Conservation (phyloP, 2,888 invertebrate genomes). For the Megastigmus dorsalis region DNA sequence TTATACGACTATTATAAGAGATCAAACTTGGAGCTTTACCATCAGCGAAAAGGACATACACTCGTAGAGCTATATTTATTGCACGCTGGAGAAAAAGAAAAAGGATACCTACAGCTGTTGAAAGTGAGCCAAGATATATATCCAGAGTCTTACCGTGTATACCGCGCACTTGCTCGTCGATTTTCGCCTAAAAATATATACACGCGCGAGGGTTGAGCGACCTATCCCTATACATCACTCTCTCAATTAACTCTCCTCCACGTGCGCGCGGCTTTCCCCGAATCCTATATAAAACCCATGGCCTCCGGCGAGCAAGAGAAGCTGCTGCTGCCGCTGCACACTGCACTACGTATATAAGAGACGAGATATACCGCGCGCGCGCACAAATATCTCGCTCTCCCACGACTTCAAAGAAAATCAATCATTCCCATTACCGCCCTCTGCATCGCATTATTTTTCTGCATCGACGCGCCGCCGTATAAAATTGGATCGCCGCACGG, state of each 20-base stretch:
- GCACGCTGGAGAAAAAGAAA: no score
- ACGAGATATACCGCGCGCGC: background rate
- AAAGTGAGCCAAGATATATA: conserved; percentile 34
- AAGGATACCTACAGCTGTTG: no score
- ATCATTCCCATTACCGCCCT: no score
- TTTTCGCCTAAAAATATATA: conserved; percentile 48
- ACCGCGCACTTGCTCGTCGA: conserved; percentile 6
- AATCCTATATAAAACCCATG: conserved; percentile 40
- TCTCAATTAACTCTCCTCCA: conserved; percentile 24
- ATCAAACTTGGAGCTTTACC: no score
- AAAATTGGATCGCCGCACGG: conserved; percentile 1
- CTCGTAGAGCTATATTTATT: no score
- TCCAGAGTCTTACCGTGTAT: no score
- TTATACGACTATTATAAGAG: no score
- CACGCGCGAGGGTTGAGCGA: conserved; percentile 32
- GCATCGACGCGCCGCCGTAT: background rate
- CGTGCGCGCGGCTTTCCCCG: conserved; percentile 9
- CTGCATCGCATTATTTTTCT: no score
- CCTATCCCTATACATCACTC: background rate
- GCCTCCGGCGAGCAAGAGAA: background rate
- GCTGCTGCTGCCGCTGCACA: background rate
- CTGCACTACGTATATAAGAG: background rate
- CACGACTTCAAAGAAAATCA: no score
- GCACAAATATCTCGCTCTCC: background rate
- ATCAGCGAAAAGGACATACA: no score